Percentiles rank a stretch among this genome's conserved stretches.
Evolutionary conservation across 2,888 invertebrate genomes (phyloP).

Genomic region (Melanostoma scalare): DNA sequence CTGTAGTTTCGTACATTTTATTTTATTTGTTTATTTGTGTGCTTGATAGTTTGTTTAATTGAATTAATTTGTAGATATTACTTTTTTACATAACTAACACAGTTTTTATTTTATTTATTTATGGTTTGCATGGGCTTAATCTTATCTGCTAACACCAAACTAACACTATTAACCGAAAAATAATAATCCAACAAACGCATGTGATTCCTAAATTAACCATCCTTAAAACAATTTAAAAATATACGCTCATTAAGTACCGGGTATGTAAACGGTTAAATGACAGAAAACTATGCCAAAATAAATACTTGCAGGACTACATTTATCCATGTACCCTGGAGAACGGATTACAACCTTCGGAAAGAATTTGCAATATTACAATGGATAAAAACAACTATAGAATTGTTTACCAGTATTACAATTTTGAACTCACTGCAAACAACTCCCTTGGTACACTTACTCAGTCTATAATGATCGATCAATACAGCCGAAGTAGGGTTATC

Average conservation of each 20-base stretch:
- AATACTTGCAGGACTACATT: conserved; percentile 76
- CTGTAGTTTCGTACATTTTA: neutral
- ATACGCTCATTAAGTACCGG: conserved; percentile 29
- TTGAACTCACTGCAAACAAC: conserved; percentile 85
- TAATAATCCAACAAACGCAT: conserved; percentile 30
- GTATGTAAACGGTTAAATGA: conserved; percentile 62
- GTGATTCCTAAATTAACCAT: conserved; percentile 21
- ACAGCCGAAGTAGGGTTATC: conserved; percentile 75
- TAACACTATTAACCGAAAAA: conserved; percentile 40
- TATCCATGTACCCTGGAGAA: conserved; percentile 73
- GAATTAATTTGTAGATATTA: neutral
- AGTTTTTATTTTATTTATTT: conserved; percentile 34
- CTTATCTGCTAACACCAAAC: conserved; percentile 40
- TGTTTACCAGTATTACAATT: conserved; percentile 83
- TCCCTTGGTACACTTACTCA: conserved; percentile 84
- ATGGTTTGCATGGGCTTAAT: conserved; percentile 36
- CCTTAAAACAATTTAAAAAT: conserved; percentile 28
- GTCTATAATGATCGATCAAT: conserved; percentile 85
- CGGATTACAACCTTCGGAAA: conserved; percentile 65
- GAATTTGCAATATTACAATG: conserved; percentile 77
- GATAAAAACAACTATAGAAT: conserved; percentile 81
- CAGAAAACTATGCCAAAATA: conserved; percentile 70
- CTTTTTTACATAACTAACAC: conserved; percentile 19
- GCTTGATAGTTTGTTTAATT: neutral
- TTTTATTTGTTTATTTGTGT: neutral